Evolutionary conservation across 2,797 vertebrate genomes (phyloP), one percentile per base, ranked within the genome.

Genomic region (Coccyzus lansbergi): DNA sequence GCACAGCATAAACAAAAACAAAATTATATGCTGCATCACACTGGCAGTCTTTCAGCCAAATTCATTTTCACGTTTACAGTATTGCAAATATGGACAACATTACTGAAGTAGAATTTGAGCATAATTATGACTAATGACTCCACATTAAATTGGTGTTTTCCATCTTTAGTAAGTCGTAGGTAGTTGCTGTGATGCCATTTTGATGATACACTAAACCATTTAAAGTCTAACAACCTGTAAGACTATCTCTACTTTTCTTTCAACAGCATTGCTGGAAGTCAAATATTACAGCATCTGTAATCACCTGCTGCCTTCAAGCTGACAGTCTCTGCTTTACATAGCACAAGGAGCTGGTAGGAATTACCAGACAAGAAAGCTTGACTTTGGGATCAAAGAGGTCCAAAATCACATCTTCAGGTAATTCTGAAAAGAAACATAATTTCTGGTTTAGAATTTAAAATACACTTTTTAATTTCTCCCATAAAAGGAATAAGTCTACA

Each of bases 1-100:
- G 80, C 70, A 93, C 63, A 92, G 94, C 92, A 93, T 80, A 96
- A 96, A 97, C 91, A 95, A 88, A 92, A 95, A 65, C 86, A 95
- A 96, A 95, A 96, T 95, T 94, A 95, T 92, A 94, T 72, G 59
- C 86, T 93, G 91, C 79, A 91, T 95, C 89, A 86, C 63, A 90
- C 51, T 91, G 91, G 79, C 84, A 72, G 52, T 89, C 79, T 83
- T 93, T 94, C 94, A 94, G 85, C 25, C 36, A 95, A 91, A 95
- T 70, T 92, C 89, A 87, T 94, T 92, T 94, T 86, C 69, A 86
- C 65, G 14, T 93, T 94, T 95, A 91, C 85, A 70, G 84, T 93
- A 93, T 40, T 95, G 76, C 72, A 92, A 93, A 91, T 76, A 91
- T 2, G 36, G 89, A 78, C 92, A 88, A 67, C 51, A 65, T 83